Base-by-base conservation (phyloP, 2,113 vertebrate species). In the Megaceryle torquata region DNA sequence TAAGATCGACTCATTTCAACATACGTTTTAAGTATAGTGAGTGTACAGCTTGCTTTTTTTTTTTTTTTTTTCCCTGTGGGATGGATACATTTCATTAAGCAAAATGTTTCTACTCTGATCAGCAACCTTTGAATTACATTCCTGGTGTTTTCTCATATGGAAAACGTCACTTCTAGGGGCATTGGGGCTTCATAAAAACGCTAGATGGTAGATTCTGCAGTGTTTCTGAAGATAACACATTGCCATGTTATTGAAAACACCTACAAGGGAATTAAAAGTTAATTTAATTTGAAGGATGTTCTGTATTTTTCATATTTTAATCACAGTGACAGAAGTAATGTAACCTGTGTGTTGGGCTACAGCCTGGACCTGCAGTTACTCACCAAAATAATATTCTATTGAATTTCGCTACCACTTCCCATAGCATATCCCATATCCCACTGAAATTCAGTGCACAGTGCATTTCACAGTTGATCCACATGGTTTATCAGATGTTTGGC, bases 391-490 rank as follows among this genome's bases (percentile, higher is more conserved):
- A 37, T 35, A 59, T 59, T 61, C 50, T 15, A 13, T 48, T 56
- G 89, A 75, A 79, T 91, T 84, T 86, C 44, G 39, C 12, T 76
- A 31, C 4, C 25, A 78, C 92, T 71, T 79, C 21, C 56, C 4
- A 1, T 43, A 54, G 26, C 0, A 0, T 53, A 43, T 79, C 35
- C 17, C 31, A 33, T 13, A 51, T 65, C 64, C 57, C 28, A 8
- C 12, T 70, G 75, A 89, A 87, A 39, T 89, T 71, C 70, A 39
- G 33, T 4, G 35, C 53, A 59, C 28, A 17, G 26, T 53, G n/a
- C 18, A 5, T 80, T 94, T 82, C 57, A 67, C 65, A 57, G 67
- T 69, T 85, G 87, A 91, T 57, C 71, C 68, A 39, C n/a, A 12
- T 26, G 31, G 21, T 0, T 85, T 94, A 43, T 85, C 82, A 70